These are phyloP conservation scores for Takifugu rubripes DNA, from an alignment of 2,797 vertebrate genomes.

Conservation along the genomic window DNA sequence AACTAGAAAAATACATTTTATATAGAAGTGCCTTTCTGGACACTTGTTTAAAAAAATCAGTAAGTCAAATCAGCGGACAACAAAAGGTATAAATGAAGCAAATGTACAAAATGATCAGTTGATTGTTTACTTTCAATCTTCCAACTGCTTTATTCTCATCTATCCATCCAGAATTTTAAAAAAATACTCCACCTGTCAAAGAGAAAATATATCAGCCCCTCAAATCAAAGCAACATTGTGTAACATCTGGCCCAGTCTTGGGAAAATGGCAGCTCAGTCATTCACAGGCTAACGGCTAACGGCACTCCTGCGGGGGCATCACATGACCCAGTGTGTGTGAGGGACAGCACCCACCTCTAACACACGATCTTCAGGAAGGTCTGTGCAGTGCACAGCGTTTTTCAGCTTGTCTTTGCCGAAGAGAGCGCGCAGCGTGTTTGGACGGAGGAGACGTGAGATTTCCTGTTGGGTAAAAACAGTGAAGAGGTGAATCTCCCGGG, in stretches of 20 bases:
- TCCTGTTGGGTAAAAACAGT: slow-evolving; percentile 71
- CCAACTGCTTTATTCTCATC: slow-evolving; percentile 16
- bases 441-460: slow-evolving; percentile 85
- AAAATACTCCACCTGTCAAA: slow-evolving; percentile 91
- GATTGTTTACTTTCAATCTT: slow-evolving; percentile 32
- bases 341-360: slow-evolving; percentile 81
- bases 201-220: not conserved
- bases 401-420: slow-evolving; percentile 88
- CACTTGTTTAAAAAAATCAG: no score
- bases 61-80: no score
- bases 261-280: slow-evolving; percentile 64
- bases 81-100: no score
- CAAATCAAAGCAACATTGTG: slow-evolving; percentile 1
- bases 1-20: slow-evolving; percentile 81
- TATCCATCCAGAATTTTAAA: slow-evolving; percentile 92
- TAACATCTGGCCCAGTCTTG: slow-evolving; percentile 40
- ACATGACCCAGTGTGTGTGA: not conserved
- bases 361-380: slow-evolving; percentile 87
- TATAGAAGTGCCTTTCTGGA: no score
- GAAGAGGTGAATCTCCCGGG: not conserved
- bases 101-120: slow-evolving; percentile 10
- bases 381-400: slow-evolving; percentile 90
- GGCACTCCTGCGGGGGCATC: not conserved
- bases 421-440: slow-evolving; percentile 82
- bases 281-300: slow-evolving; percentile 76